phyloP scores from a whole-genome alignment of 1,140 invertebrate genomes.

The Daktulosphaira vitifoliae region DNA sequence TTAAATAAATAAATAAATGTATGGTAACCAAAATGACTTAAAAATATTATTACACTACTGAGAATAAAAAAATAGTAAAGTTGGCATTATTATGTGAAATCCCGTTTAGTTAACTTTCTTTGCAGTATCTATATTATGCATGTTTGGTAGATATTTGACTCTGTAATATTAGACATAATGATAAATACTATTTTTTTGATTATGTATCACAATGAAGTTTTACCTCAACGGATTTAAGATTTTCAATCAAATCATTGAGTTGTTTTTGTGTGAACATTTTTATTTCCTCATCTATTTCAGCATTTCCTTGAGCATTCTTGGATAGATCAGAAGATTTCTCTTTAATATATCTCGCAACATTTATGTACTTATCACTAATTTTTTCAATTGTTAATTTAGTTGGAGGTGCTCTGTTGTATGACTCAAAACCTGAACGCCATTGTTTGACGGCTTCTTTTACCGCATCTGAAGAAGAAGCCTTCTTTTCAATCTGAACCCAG shows the following conservation, averaged over 20 bases:
- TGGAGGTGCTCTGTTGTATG: background rate
- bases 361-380: background rate
- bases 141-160: too few species aligned
- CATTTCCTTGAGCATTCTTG: constrained; percentile 9
- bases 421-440: background rate
- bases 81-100: too few species aligned
- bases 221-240: background rate
- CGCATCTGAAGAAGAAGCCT: background rate
- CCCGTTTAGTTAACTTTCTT: too few species aligned
- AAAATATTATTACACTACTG: too few species aligned
- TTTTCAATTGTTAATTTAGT: background rate
- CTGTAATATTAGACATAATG: too few species aligned
- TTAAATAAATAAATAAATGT: too few species aligned
- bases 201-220: too few species aligned
- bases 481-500: too few species aligned
- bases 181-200: too few species aligned
- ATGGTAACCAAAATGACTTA: too few species aligned
- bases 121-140: too few species aligned
- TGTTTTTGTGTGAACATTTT: constrained; percentile 2
- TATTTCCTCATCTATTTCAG: background rate
- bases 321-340: background rate
- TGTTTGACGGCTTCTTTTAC: constrained; percentile 6
- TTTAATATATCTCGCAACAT: background rate
- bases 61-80: too few species aligned
- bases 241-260: background rate